Evolutionary conservation across 2,113 vertebrate genomes (phyloP), one percentile per base, ranked within the genome.

Genomic region (Lophochroa leadbeateri): DNA sequence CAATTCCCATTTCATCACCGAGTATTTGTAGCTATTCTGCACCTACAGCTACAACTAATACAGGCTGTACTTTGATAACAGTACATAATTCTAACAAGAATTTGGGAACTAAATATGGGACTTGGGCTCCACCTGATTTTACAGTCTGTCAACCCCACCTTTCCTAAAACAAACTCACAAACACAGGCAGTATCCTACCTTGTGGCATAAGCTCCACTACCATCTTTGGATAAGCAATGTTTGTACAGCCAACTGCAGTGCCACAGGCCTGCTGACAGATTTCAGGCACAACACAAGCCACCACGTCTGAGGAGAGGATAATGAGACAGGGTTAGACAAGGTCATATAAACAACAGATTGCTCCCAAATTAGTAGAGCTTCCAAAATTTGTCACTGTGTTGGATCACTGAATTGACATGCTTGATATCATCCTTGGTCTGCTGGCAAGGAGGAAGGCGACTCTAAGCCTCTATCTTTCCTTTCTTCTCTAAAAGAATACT

Each of bases 171-270:
- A 67, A 88, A 60, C 37, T 25, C 88, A 72, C 39, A 84, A 27
- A 65, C 6, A 39, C 3, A 31, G 31, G 60, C 23, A 21, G 28
- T 23, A 16, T 88, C 98, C 95, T 90, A 99, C 99, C 99, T 1
- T 99, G 49, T 14, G 99, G 99, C 99, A 99, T 99, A 46, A 99
- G 98, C 53, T 99, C 98, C 70, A 99, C 97, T 70, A 99, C 99
- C 93, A 99, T 64, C 78, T 98, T 99, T 3, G 99, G 99, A 52
- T 99, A 99, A 49, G 99, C 99, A 0, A 99, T 98, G 95, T 99
- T 99, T 82, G 96, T 98, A 61, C 99, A 99, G 90, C 99, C 99
- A 57, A 99, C 99, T 8, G 82, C 7, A 0, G 99, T 93, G 15
- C 97, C 99, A 10, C 99, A 99, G 46, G 97, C 17, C 19, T 21